These are phyloP conservation scores for Acromyrmex charruanus DNA, from an alignment of 1,140 invertebrate genomes.

Conservation along the genomic window DNA sequence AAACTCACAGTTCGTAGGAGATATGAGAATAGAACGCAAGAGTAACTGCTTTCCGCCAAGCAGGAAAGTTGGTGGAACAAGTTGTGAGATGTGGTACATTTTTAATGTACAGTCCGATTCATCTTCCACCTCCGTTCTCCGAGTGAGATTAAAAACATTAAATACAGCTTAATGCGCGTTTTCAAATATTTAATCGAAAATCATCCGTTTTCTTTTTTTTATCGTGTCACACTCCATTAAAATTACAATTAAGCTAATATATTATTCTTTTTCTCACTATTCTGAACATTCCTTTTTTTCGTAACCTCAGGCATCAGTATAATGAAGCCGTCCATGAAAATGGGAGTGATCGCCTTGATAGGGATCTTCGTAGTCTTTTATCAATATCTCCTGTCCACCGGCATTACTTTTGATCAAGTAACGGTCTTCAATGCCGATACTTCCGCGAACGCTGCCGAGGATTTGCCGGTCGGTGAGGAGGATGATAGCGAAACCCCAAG, in stretches of 20 bases:
- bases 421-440: conserved; percentile 76
- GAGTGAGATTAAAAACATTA: conserved; percentile 13
- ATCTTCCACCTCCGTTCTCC: conserved; percentile 20
- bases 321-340: conserved; percentile 84
- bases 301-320: conserved; percentile 66
- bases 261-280: conserved; percentile 40
- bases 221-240: not conserved
- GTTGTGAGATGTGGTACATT: conserved; percentile 48
- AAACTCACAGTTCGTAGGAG: conserved; percentile 7
- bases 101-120: conserved; percentile 39
- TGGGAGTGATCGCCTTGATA: conserved; percentile 83
- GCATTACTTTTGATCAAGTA: conserved; percentile 82
- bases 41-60: conserved; percentile 2
- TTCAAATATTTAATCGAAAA: not conserved
- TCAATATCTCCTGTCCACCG: conserved; percentile 83
- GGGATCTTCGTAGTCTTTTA: conserved; percentile 83
- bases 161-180: not conserved
- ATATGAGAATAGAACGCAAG: conserved; percentile 14
- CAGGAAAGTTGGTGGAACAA: not conserved
- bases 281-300: not conserved
- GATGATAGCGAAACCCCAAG: conserved; percentile 74
- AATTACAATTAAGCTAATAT: conserved; percentile 10
- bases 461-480: conserved; percentile 75
- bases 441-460: conserved; percentile 75
- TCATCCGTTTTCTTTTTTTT: not conserved